Base-by-base conservation (phyloP, 2,888 invertebrate genomes). In the Charanyca ferruginea region DNA sequence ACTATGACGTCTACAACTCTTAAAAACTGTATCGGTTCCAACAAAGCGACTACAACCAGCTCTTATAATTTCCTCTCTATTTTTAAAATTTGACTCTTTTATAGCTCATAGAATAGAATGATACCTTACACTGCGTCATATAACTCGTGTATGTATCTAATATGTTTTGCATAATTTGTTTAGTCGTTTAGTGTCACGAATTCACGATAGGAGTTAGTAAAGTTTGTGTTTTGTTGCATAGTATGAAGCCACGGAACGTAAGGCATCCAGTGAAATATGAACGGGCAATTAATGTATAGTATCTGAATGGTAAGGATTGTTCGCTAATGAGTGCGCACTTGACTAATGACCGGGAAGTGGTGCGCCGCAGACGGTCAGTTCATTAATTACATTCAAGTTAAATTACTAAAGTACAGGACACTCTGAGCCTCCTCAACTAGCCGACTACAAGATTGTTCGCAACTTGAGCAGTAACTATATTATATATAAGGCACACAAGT, bases 381-480 rank as follows among this genome's bases (percentile, higher is more conserved):
- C 87, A 90, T 90, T 90, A 90, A 90, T 90, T 89, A 90, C 85
- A 83, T 80, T 80, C 73, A 86, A 87, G 84, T 85, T 86, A 83
- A 85, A 85, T 85, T 83, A 83, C 85, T 81, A 79, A 79, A 80
- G 80, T 78, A 82, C 71, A 77, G 74, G 77, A 74, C 72, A 73
- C 66, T 75, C 58, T 62, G 45, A 66, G 64, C 59, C 63, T 51
- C 54, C 55, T 47, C 62, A 64, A 79, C 60, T 54, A 53, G 44
- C 69, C 63, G 59, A 59, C 49, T 60, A 28, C 62, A 70, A 82
- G 75, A 83, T 70, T 65, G 74, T 67, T 74, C 35, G 22, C 35
- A 66, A 71, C 64, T 75, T 6, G 18, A 18, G 5, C 42, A 11
- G 11, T n/a, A 51, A 9, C 38, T 32, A 45, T 20, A 44, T 72